Percentiles rank a stretch among this genome's conserved stretches.
Conservation (phyloP, 2,113 vertebrate genomes). For the Anolis carolinensis region DNA sequence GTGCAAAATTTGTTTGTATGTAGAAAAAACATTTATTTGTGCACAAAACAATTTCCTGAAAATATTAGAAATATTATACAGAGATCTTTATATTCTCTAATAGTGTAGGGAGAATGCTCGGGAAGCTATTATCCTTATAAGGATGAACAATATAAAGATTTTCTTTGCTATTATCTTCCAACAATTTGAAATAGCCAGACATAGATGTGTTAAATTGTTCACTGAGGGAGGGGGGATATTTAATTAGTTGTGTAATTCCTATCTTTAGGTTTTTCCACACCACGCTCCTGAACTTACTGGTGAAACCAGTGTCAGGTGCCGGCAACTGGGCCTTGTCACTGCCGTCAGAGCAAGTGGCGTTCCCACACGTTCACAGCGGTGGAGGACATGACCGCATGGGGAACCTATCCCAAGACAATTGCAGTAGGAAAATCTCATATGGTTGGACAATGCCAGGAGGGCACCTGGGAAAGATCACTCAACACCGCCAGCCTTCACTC, state of each 20-base stretch:
- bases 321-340: neutral
- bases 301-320: conserved; percentile 54
- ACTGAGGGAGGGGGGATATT: conserved; percentile 15
- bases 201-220: neutral
- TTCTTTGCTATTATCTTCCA: neutral
- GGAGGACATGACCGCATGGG: conserved; percentile 1
- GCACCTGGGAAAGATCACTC: conserved; percentile 67
- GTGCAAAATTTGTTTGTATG: too few relatives aligned
- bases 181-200: conserved; percentile 10
- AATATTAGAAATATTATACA: too few relatives aligned
- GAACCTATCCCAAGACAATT: conserved; percentile 48
- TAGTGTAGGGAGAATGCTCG: too few relatives aligned
- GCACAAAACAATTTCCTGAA: too few relatives aligned
- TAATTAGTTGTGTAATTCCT: neutral
- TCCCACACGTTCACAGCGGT: conserved; percentile 43
- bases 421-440: conserved; percentile 29
- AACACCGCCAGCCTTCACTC: conserved; percentile 34
- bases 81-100: too few relatives aligned
- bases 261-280: conserved; percentile 31
- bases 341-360: neutral
- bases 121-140: too few relatives aligned
- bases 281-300: conserved; percentile 42
- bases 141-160: too few relatives aligned
- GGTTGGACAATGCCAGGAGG: conserved; percentile 52
- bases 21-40: too few relatives aligned